These are phyloP conservation scores for Valencia hispanica DNA, from an alignment of 2,797 vertebrate species.

Conservation along the genomic window DNA sequence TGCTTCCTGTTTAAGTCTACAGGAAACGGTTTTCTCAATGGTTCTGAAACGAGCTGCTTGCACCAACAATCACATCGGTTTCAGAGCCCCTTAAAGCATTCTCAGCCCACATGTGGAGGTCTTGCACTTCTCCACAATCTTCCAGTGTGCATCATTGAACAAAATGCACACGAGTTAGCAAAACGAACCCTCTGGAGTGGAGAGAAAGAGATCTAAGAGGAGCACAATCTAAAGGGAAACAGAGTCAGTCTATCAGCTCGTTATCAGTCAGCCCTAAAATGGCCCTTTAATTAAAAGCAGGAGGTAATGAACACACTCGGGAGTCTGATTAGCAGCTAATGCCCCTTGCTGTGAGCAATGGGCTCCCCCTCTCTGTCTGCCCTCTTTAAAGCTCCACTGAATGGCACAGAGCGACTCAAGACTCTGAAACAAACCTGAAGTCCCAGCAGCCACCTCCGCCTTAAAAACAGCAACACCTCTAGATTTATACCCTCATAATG, in stretches of 20 bases:
- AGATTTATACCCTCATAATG: slow-evolving; percentile 10
- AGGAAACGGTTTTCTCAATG: neutral
- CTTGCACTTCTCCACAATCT: neutral
- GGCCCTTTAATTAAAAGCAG: slow-evolving; percentile 76
- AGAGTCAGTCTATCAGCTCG: slow-evolving; percentile 38
- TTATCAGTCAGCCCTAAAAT: slow-evolving; percentile 68
- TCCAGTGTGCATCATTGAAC: neutral
- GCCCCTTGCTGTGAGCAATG: slow-evolving; percentile 62
- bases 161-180: neutral
- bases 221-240: slow-evolving; percentile 8
- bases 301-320: slow-evolving; percentile 72
- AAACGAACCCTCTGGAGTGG: slow-evolving; percentile 24
- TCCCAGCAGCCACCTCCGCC: slow-evolving; percentile 25
- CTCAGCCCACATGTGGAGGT: neutral
- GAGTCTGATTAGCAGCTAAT: slow-evolving; percentile 73
- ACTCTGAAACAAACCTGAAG: slow-evolving; percentile 24
- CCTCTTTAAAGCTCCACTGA: slow-evolving; percentile 49
- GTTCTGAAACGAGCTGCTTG: neutral
- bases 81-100: neutral
- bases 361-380: slow-evolving; percentile 31
- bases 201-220: slow-evolving; percentile 8
- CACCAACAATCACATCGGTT: neutral
- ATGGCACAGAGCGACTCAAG: neutral
- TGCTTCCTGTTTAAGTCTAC: neutral
- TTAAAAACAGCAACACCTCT: slow-evolving; percentile 13